Evolutionary conservation across 2,888 invertebrate genomes (phyloP), one percentile per base, ranked within the genome.

Genomic region (Tridacna crocea): DNA sequence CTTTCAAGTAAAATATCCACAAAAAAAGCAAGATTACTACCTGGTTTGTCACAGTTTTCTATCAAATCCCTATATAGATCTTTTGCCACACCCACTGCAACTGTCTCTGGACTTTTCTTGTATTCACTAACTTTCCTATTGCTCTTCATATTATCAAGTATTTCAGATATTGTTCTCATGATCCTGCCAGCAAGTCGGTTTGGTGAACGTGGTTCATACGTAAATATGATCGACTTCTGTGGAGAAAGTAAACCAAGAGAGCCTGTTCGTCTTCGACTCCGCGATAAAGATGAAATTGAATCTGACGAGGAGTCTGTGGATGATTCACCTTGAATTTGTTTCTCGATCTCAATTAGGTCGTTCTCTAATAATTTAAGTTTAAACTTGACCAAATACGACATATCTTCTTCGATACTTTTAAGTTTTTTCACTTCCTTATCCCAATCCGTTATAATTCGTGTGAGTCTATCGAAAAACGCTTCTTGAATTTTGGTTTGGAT

Each of bases 291-390:
- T 0, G 76, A 75, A 46, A 75, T 47, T 6, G 63, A 77, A 24
- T 63, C 72, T 22, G 63, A 68, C 2, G 65, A 73, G 11, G 73
- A 76, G 0, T 60, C 48, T 0, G 76, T 80, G 2, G 74, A 83
- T 13, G 72, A 51, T 36, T 81, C 83, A 15, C 79, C 80, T 13
- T 86, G 80, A 26, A 91, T 80, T 24, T 89, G 87, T 4, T 73
- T 75, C 46, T 89, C 88, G 24, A 91, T 87, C 11, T 84, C 78
- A 19, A 77, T 66, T 27, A 91, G 70, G 48, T 91, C 89, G 4
- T 86, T 82, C 80, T 89, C 83, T 3, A 91, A 79, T 10, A 89
- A 72, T 15, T 79, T 72, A n/a, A 91, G 74, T n/a, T 89, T 79
- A 13, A 72, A n/a, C 65, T 87, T 87, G 19, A 89, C 83, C 26